Percentiles rank a stretch among this genome's conserved stretches.
Conservation (phyloP, 2,888 invertebrate species). For the Dorcus hopei region DNA sequence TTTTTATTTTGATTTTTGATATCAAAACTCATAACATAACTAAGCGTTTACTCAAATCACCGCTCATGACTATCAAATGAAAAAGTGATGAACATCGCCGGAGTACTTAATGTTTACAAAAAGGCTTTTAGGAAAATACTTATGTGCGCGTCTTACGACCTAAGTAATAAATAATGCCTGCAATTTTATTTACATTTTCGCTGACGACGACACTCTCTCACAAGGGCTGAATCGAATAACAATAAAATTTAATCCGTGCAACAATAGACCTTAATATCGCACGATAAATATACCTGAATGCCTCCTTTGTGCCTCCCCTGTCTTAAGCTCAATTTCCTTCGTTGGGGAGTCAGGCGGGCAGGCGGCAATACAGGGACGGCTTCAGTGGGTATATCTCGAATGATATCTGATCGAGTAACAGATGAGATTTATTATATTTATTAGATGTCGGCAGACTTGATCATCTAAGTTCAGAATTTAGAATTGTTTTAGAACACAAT, state of each 20-base stretch:
- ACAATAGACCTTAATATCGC: conserved; percentile 30
- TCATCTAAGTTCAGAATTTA: too few species aligned
- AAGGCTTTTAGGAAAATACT: conserved; percentile 1
- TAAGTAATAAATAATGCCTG: background rate
- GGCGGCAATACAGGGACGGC: conserved; percentile 6
- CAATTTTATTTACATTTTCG: conserved; percentile 22
- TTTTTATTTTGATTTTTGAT: too few species aligned
- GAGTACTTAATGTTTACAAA: background rate
- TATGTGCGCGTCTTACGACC: background rate
- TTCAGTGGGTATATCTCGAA: too few species aligned
- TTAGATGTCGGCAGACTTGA: too few species aligned
- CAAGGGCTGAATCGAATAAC: conserved; percentile 9
- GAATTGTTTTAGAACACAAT: too few species aligned
- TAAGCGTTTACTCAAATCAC: too few species aligned
- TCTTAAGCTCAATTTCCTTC: conserved; percentile 24
- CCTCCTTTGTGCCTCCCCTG: conserved; percentile 25
- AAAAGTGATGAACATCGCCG: too few species aligned
- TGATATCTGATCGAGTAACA: too few species aligned
- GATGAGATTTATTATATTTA: too few species aligned
- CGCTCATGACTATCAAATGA: too few species aligned
- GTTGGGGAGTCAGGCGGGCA: conserved; percentile 4
- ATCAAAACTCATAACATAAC: too few species aligned
- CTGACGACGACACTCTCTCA: conserved; percentile 13
- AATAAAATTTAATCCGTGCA: conserved; percentile 24
- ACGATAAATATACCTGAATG: conserved; percentile 30